Percentiles rank a stretch among this genome's conserved stretches.
phyloP scores from a whole-genome alignment of 2,888 invertebrate species.

The Parascotia fuliginaria region DNA sequence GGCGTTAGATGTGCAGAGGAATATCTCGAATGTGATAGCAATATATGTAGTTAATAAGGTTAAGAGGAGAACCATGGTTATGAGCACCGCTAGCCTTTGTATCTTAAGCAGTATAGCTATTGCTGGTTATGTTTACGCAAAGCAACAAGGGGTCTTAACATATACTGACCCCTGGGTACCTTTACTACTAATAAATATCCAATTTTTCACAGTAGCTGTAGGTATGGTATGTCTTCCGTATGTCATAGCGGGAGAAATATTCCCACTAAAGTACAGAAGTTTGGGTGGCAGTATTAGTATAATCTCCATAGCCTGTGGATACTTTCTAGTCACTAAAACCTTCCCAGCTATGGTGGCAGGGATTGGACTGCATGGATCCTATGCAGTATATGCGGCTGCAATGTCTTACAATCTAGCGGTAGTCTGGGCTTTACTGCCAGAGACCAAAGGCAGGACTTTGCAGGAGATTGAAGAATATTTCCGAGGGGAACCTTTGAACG shows the following conservation, averaged over 20 bases:
- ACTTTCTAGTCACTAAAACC: constrained; percentile 86
- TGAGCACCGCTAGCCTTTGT: constrained; percentile 84
- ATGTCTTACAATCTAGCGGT: constrained; percentile 77
- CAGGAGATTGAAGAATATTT: constrained; percentile 87
- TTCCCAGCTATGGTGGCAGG: constrained; percentile 78
- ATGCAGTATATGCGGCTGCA: constrained; percentile 80
- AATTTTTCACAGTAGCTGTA: constrained; percentile 79
- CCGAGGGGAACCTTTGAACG: constrained; percentile 45
- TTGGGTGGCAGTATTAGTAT: constrained; percentile 86
- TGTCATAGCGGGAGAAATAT: constrained; percentile 88
- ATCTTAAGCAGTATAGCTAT: constrained; percentile 79
- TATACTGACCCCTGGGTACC: constrained; percentile 67
- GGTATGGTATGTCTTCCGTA: constrained; percentile 87
- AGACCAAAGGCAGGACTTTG: constrained; percentile 87
- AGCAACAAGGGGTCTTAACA: constrained; percentile 39
- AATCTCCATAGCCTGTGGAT: constrained; percentile 80
- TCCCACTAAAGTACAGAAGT: constrained; percentile 84
- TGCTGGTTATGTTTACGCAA: constrained; percentile 65
- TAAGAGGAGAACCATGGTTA: constrained; percentile 84
- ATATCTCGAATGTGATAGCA: constrained; percentile 82
- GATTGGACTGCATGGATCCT: constrained; percentile 81
- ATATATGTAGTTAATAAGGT: constrained; percentile 83
- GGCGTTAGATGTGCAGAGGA: constrained; percentile 85
- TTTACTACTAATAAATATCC: constrained; percentile 74
- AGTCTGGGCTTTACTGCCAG: constrained; percentile 85